A percentile compares a stretch with the other conserved stretches of the same genome.
phyloP scores from a whole-genome alignment of 2,113 vertebrate genomes.

The Coptodon rendalli region DNA sequence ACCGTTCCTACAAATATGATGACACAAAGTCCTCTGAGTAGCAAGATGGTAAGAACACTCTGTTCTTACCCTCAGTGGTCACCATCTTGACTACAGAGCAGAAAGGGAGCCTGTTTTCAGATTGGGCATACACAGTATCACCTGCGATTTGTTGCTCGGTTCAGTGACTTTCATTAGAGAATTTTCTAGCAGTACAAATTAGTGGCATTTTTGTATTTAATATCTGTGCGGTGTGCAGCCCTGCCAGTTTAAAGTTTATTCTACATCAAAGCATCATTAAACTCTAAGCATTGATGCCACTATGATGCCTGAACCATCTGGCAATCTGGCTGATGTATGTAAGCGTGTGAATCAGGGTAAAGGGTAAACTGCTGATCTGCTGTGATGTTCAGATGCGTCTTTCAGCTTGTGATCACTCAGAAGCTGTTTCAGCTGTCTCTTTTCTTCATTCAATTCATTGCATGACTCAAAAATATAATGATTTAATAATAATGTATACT shows the following conservation, averaged over 20 bases:
- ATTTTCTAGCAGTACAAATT: fast-evolving
- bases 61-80: background rate
- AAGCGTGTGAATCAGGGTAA: background rate
- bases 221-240: background rate
- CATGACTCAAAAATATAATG: background rate
- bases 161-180: background rate
- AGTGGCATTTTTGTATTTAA: background rate
- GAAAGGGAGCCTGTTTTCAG: background rate
- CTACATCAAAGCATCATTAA: background rate
- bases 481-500: background rate
- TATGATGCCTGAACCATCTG: background rate
- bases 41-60: background rate
- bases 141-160: background rate
- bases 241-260: background rate
- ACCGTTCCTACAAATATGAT: fast-evolving
- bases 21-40: background rate
- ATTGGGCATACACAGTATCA: too few species aligned
- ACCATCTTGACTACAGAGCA: background rate
- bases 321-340: background rate
- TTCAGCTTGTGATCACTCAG: background rate
- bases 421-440: background rate
- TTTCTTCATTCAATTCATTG: background rate
- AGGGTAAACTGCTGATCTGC: background rate
- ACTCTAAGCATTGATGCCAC: background rate
- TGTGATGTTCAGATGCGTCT: background rate